Percentiles rank a stretch among this genome's conserved stretches.
Conservation (phyloP, 1,140 invertebrate species). For the Diorhabda elongata region DNA sequence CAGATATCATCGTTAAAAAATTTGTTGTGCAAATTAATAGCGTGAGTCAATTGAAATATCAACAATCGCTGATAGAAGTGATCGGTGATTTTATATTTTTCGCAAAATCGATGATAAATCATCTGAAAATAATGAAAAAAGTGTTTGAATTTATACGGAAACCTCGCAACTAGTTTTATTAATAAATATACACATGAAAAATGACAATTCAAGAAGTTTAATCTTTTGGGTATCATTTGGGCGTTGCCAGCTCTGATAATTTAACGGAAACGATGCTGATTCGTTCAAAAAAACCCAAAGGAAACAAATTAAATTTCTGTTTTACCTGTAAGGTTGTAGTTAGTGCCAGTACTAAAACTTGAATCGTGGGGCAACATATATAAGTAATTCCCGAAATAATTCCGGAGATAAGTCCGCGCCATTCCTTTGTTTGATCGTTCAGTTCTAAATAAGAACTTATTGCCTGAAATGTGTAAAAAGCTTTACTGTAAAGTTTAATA, state of each 20-base stretch:
- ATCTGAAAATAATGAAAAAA: constrained; percentile 21
- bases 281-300: no score
- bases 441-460: no score
- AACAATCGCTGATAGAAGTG: constrained; percentile 16
- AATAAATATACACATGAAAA: no score
- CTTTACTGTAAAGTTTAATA: no score
- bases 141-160: no score
- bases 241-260: no score
- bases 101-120: constrained; percentile 17
- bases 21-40: constrained; percentile 24
- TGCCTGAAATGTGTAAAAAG: no score
- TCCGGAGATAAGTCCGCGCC: constrained; percentile 27
- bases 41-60: constrained; percentile 24
- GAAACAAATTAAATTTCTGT: no score
- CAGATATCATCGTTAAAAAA: constrained; percentile 23
- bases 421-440: constrained; percentile 1
- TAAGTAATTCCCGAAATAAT: constrained; percentile 30
- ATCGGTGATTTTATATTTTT: constrained; percentile 20
- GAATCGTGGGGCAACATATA: constrained; percentile 30
- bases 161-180: no score
- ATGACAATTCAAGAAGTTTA: no score
- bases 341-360: constrained; percentile 29
- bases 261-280: no score
- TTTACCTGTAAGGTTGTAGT: constrained; percentile 35
- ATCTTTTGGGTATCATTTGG: no score